Percentiles rank a stretch among this genome's conserved stretches.
These are phyloP conservation scores for Cebus imitator DNA, from an alignment of 2,113 vertebrate species.

Conservation along the genomic window DNA sequence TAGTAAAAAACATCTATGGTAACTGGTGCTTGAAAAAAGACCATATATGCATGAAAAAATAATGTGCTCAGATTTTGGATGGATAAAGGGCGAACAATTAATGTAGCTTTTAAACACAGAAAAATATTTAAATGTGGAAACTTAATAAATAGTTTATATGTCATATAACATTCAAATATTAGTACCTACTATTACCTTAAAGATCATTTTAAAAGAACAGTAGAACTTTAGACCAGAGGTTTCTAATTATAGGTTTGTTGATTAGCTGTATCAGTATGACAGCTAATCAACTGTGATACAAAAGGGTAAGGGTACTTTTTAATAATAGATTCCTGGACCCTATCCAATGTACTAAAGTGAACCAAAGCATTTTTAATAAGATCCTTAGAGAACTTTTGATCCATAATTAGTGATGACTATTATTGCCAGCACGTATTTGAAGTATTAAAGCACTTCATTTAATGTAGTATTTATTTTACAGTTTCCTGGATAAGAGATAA, in stretches of 20 bases:
- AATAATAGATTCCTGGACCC: not conserved
- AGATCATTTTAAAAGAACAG: not conserved
- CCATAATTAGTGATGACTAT: not conserved
- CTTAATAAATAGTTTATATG: not conserved
- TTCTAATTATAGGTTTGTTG: not conserved
- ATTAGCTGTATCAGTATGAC: not conserved
- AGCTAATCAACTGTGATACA: too few relatives aligned
- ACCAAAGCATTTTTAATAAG: not conserved
- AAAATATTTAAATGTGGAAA: not conserved
- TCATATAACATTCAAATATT: not conserved
- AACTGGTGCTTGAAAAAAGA: not conserved
- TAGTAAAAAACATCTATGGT: not conserved
- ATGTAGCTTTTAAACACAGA: not conserved
- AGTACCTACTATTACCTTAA: not conserved
- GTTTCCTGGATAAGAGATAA: not conserved
- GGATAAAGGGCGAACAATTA: not conserved
- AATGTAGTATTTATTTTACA: not conserved
- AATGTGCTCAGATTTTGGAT: not conserved
- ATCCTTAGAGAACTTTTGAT: not conserved
- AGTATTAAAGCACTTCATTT: not conserved
- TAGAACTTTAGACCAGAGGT: not conserved
- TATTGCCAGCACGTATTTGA: not conserved
- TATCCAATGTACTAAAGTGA: not conserved
- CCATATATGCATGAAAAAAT: not conserved
- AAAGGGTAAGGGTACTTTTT: not conserved